These are phyloP conservation scores for Falcunculus frontatus DNA, from an alignment of 2,113 vertebrate species.

Conservation along the genomic window DNA sequence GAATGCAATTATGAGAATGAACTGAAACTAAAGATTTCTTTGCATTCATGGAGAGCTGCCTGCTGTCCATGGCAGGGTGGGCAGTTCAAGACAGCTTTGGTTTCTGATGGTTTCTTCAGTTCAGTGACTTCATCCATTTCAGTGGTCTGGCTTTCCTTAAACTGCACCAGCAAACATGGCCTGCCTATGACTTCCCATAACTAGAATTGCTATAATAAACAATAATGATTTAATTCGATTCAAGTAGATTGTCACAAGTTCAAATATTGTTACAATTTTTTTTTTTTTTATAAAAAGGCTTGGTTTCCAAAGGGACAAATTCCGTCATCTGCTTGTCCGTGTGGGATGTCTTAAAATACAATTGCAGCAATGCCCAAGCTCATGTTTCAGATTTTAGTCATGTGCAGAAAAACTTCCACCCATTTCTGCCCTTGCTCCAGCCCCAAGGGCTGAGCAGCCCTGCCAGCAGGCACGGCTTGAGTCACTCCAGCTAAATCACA, in stretches of 20 bases:
- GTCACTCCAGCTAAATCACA: neutral
- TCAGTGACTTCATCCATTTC: neutral
- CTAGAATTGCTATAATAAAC: neutral
- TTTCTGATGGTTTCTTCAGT: neutral
- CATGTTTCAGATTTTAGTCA: neutral
- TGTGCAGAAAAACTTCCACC: neutral
- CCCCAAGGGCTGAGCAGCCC: neutral
- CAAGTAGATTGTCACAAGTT: neutral
- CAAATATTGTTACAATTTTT: neutral
- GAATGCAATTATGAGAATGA: neutral
- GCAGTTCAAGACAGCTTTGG: neutral
- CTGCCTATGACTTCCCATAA: neutral
- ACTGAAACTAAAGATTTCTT: neutral
- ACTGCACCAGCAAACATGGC: neutral
- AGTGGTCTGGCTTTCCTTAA: neutral
- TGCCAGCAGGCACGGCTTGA: accelerated
- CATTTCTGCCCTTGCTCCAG: neutral
- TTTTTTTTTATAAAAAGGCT: neutral
- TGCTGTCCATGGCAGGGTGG: neutral
- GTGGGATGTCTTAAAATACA: neutral
- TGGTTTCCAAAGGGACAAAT: neutral
- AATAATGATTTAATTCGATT: neutral
- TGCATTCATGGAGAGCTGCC: neutral
- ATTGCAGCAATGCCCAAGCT: neutral
- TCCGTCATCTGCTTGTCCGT: neutral